Evolutionary conservation across 2,888 invertebrate species (phyloP).

Genomic region (Ophion slaviceki): DNA sequence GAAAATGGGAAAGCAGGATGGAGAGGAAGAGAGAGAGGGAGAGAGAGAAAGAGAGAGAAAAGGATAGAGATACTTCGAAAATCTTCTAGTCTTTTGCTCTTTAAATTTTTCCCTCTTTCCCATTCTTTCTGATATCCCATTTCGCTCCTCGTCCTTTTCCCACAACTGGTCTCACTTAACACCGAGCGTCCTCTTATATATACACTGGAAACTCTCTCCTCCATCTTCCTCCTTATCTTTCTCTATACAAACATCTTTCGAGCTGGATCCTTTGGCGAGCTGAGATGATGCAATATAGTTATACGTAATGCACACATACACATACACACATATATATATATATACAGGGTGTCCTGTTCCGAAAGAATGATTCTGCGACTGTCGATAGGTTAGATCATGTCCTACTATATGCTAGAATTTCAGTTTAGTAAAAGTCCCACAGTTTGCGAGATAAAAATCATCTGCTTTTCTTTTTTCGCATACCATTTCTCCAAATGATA

Average conservation of each 20-base stretch:
- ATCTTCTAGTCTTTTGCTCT: conserved; percentile 24
- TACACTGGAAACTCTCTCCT: conserved; percentile 56
- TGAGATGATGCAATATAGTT: conserved; percentile 66
- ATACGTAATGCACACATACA: conserved; percentile 44
- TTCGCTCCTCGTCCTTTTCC: conserved; percentile 32
- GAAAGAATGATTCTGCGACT: no score
- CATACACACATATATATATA: background rate
- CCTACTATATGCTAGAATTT: no score
- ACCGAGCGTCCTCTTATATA: conserved; percentile 48
- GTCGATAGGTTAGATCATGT: no score
- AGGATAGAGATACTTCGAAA: background rate
- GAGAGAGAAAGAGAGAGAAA: conserved; percentile 3
- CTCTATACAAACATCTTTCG: conserved; percentile 76
- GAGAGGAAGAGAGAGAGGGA: conserved; percentile 2
- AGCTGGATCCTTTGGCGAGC: conserved; percentile 71
- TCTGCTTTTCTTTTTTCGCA: no score
- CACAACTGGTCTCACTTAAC: conserved; percentile 44
- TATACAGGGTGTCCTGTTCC: no score
- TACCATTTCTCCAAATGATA: no score
- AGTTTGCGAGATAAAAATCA: no score
- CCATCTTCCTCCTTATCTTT: conserved; percentile 35
- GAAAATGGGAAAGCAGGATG: background rate
- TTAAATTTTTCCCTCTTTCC: conserved; percentile 17
- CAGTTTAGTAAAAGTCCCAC: no score
- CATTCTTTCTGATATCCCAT: conserved; percentile 8